Evolutionary conservation across 1,140 invertebrate species (phyloP), one percentile per base, ranked within the genome.

Genomic region (Hydropsyche tenuis): DNA sequence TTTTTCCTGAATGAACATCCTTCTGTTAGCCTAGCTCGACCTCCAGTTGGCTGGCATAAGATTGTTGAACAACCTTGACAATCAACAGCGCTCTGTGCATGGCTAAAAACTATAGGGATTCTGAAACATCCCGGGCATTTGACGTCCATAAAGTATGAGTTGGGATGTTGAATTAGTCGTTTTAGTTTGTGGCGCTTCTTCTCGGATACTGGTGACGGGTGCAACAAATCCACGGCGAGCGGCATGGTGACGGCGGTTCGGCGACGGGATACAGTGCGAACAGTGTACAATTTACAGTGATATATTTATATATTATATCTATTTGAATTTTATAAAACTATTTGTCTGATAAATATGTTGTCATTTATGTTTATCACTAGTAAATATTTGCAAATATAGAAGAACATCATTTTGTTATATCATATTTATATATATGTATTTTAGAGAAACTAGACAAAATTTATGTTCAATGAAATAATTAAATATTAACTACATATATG

Each of bases 101-200:
- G 98, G 84, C 95, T 98, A 85, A 99, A 99, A 77, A 99, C 97
- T 73, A 97, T 99, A 79, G 96, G 99, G 78, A 99, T 99, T 83
- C 97, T 98, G 85, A 98, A 98, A 85, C 98, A 99, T 73, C 96
- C 96, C 73, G 97, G 97, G 84, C 98, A 99, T 89, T 99, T 99
- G 7, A 99, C 98, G 88, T 99, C 98, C 97, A 99, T 99, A 85
- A 99, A 99, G 83, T 97, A 99, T 78, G 96, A 98, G 86, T 99
- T 99, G 5, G 98, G 98, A 84, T 97, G 96, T 84, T 99, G 98
- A 53, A 99, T 97, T 78, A 99, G 89, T 80, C 98, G 89, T 86
- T 99, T 99, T 79, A 98, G 85, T 85, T 99, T 99, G 85, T 95
- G 90, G 87, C 96, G 96, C 83, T 94, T 93, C 85, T 97, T 97